Conservation (phyloP, 2,888 invertebrate genomes). For the Nipponacmea schrenckii region DNA sequence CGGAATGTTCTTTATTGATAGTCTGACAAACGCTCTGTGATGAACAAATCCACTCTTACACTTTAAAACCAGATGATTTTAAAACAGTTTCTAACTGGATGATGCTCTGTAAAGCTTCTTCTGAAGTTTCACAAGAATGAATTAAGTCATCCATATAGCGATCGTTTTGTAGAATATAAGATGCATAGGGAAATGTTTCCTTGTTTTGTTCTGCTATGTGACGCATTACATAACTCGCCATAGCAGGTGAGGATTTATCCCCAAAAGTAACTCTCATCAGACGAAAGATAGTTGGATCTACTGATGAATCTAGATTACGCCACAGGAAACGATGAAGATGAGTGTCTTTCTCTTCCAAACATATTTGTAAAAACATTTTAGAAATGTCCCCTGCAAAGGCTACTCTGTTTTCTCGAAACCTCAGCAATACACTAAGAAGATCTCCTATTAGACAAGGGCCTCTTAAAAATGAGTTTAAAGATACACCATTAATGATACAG, state of each 20-base stretch:
- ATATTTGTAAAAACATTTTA: constrained; percentile 1
- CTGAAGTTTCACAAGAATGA: constrained; percentile 4
- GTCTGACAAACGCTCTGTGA: background rate
- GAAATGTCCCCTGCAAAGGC: background rate
- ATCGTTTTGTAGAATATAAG: constrained; percentile 14
- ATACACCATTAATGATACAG: constrained; percentile 12
- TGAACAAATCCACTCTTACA: constrained; percentile 14
- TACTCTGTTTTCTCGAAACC: constrained; percentile 10
- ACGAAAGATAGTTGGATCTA: too few relatives aligned
- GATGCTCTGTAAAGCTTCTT: constrained; percentile 9
- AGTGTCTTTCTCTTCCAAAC: background rate
- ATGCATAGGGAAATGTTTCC: constrained; percentile 10
- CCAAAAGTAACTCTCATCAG: too few relatives aligned
- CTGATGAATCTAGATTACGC: too few relatives aligned
- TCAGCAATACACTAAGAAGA: constrained; percentile 9
- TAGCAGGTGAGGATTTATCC: too few relatives aligned
- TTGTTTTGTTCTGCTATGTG: constrained; percentile 10
- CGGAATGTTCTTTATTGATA: background rate
- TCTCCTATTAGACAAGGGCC: constrained; percentile 11
- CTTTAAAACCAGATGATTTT: constrained; percentile 13
- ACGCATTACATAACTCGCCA: constrained; percentile 16
- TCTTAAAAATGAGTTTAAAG: constrained; percentile 9
- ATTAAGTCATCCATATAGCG: constrained; percentile 21
- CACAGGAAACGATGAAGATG: too few relatives aligned
- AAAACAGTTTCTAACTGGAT: constrained; percentile 7